Evolutionary conservation across 30 jellyfish, hydroid and myxozoan species (phyloP).

Genomic region (Pseudorhiza aurosa): DNA sequence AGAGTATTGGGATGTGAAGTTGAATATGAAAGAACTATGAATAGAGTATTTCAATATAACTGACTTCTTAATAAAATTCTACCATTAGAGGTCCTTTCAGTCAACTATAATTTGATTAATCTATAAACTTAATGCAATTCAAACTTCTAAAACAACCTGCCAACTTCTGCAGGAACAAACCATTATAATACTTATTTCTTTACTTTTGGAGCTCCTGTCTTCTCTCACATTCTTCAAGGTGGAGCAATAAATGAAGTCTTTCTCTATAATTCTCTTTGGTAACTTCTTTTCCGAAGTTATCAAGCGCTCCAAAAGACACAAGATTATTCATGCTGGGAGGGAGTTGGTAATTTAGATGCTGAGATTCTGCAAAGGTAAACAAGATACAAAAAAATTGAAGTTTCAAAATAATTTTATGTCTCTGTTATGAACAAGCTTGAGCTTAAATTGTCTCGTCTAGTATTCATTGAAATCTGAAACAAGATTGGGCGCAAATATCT

Average conservation of each 20-base stretch:
- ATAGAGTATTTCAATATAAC: too few relatives aligned
- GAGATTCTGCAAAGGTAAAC: conserved; percentile 12
- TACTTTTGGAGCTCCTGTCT: conserved; percentile 71
- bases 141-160: too few relatives aligned
- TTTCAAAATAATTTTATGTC: background rate
- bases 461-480: background rate
- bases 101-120: too few relatives aligned
- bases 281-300: conserved; percentile 38
- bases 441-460: background rate
- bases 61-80: too few relatives aligned
- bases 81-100: too few relatives aligned
- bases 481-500: too few relatives aligned
- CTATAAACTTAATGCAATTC: too few relatives aligned
- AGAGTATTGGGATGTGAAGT: too few relatives aligned
- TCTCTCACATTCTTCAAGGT: conserved; percentile 73
- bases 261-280: conserved; percentile 54
- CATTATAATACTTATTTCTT: background rate
- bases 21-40: too few relatives aligned
- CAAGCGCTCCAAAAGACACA: conserved; percentile 72
- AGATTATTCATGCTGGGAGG: conserved; percentile 71
- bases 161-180: too few relatives aligned
- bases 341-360: conserved; percentile 42
- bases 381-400: background rate
- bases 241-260: conserved; percentile 59
- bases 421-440: background rate